These are phyloP conservation scores for Anagrus nilaparvatae DNA, from an alignment of 1,140 invertebrate species.

Conservation along the genomic window DNA sequence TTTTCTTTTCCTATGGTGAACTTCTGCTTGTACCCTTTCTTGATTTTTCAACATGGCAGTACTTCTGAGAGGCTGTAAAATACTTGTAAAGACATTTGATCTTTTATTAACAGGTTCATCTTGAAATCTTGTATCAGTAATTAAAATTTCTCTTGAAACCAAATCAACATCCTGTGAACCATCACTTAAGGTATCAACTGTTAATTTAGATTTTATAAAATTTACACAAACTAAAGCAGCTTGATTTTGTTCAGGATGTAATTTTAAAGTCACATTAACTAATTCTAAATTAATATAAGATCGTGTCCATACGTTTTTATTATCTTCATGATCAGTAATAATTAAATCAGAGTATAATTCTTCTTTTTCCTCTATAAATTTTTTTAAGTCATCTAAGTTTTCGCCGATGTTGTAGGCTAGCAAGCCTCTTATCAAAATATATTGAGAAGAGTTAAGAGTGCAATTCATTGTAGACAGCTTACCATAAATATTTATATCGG, in stretches of 20 bases:
- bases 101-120: constrained; percentile 57
- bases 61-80: constrained; percentile 65
- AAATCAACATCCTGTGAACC: constrained; percentile 85
- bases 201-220: constrained; percentile 81
- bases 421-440: constrained; percentile 78
- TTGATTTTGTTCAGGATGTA: constrained; percentile 49
- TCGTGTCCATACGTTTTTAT: constrained; percentile 57
- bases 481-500: constrained; percentile 79
- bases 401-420: constrained; percentile 90
- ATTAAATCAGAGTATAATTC: constrained; percentile 22
- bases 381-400: constrained; percentile 56
- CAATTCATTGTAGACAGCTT: constrained; percentile 76
- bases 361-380: constrained; percentile 27
- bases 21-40: constrained; percentile 70
- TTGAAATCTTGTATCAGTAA: constrained; percentile 70
- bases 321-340: constrained; percentile 14
- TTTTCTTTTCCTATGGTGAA: constrained; percentile 58
- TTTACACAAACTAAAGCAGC: constrained; percentile 75
- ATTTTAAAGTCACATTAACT: constrained; percentile 73
- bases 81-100: constrained; percentile 82
- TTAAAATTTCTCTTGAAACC: constrained; percentile 83
- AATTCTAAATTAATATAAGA: constrained; percentile 75
- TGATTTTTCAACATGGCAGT: constrained; percentile 24
- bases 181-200: constrained; percentile 77
- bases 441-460: constrained; percentile 75